phyloP scores from a whole-genome alignment of 2,888 invertebrate genomes.

The Drosophila acutilabella region DNA sequence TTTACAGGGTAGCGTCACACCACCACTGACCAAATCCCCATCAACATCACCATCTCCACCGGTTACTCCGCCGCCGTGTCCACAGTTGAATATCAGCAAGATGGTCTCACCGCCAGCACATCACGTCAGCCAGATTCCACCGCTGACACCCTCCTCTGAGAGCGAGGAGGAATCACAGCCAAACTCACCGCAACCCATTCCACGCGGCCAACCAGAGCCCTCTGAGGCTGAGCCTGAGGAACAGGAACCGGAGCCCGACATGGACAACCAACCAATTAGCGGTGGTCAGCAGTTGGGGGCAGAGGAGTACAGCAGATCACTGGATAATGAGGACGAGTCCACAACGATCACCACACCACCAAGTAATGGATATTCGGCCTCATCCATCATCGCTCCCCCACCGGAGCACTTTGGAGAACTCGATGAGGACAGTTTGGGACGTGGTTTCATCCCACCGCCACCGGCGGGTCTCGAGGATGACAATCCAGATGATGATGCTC shows the following conservation, averaged over 20 bases:
- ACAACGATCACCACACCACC: slow-evolving; percentile 84
- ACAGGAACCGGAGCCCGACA: slow-evolving; percentile 42
- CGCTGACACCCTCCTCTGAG: slow-evolving; percentile 81
- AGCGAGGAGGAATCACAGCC: slow-evolving; percentile 82
- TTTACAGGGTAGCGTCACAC: slow-evolving; percentile 76
- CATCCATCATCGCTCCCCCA: slow-evolving; percentile 81
- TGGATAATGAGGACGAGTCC: slow-evolving; percentile 83
- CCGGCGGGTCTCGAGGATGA: slow-evolving; percentile 67
- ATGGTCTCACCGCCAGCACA: slow-evolving; percentile 81
- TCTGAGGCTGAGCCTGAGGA: slow-evolving; percentile 17
- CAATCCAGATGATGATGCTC: slow-evolving; percentile 11
- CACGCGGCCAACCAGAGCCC: slow-evolving; percentile 34
- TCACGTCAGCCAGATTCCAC: slow-evolving; percentile 70
- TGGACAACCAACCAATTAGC: slow-evolving; percentile 36
- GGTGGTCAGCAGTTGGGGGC: slow-evolving; percentile 53
- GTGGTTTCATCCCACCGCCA: slow-evolving; percentile 75
- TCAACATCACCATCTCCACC: slow-evolving; percentile 84
- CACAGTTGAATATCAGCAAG: slow-evolving; percentile 66
- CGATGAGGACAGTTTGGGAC: slow-evolving; percentile 70
- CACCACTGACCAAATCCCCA: slow-evolving; percentile 78
- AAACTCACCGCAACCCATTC: slow-evolving; percentile 74
- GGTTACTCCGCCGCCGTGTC: slow-evolving; percentile 82
- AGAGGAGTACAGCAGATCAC: slow-evolving; percentile 76
- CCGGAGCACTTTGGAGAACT: slow-evolving; percentile 78
- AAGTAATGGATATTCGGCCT: slow-evolving; percentile 83